Base-by-base conservation (phyloP, 2,888 invertebrate genomes). In the Terebella lapidaria region DNA sequence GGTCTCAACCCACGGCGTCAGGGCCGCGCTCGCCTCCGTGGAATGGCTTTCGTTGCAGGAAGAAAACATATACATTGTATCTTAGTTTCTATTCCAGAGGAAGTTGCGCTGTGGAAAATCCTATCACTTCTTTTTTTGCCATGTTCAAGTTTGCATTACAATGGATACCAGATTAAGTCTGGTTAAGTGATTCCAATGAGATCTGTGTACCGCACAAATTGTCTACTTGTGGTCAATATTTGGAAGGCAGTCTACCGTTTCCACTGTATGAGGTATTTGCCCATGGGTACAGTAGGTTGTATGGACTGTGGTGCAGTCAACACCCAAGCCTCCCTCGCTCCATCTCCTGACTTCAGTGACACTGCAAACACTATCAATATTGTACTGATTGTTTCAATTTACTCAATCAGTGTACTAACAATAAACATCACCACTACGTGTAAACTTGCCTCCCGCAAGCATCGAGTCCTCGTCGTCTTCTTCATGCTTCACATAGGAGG, bases 291-390 rank as follows among this genome's bases (percentile, higher is more conserved):
- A 51, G 72, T 71, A 2, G 74, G 64, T 54, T 73, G 75, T n/a
- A 71, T 61, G 18, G 70, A 67, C 47, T 71, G 67, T 18, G 72
- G 66, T 3, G 74, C 72, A 30, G 70, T 70, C 53, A 81, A 61
- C 66, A 78, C 78, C 63, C 72, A 69, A 58, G 80, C 80, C 60
- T 81, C 81, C 3, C 76, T 71, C 1, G 77, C 80, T 68, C 73
- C 72, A 59, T 80, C 80, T 28, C 69, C 67, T 56, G 70, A 73
- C 64, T 76, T 71, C 54, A 81, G 63, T 3, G 66, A 66, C 3
- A 81, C 80, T 80, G 69, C 26, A 70, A 64, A 30, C 42, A 35
- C 10, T 27, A 27, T n/a, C 20, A 58, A 35, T 35, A n/a, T 35
- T 35, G n/a, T n/a, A 35, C 10, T 15, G n/a, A 35, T 35, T 35